Conservation (phyloP, 2,888 invertebrate genomes). For the Adineta ricciae region DNA sequence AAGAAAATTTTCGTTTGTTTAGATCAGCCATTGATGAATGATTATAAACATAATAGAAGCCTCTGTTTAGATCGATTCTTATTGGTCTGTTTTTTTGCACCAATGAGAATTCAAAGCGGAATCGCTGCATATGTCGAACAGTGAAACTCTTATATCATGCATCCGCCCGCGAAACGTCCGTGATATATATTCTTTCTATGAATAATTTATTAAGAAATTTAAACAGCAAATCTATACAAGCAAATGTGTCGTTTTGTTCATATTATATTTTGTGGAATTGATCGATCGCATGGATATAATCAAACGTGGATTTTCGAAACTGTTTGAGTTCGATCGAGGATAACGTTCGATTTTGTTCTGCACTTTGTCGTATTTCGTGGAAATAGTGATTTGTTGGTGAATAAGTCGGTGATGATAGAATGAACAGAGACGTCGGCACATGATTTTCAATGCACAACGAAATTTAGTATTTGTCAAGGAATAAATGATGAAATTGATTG, state of each 20-base stretch:
- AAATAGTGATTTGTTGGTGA: background rate
- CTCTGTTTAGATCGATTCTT: background rate
- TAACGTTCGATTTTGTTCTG: background rate
- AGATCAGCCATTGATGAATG: background rate
- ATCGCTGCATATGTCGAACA: no score
- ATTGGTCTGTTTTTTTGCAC: background rate
- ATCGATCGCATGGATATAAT: background rate
- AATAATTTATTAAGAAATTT: no score
- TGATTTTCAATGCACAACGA: conserved; percentile 10
- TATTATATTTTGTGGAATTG: background rate
- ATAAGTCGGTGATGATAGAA: background rate
- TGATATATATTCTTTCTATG: no score
- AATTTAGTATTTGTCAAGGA: conserved; percentile 13
- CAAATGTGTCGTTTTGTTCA: background rate
- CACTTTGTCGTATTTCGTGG: background rate
- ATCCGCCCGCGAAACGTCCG: no score
- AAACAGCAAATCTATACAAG: background rate
- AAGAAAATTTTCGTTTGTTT: background rate
- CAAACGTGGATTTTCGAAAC: background rate
- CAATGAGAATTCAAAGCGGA: background rate
- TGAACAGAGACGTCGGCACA: background rate
- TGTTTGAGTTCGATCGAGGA: background rate
- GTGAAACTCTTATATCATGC: no score
- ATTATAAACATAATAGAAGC: background rate
- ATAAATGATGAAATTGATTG: background rate